Percentiles rank a stretch among this genome's conserved stretches.
Evolutionary conservation across 2,888 invertebrate species (phyloP).

Genomic region (Dinocampus coccinellae): DNA sequence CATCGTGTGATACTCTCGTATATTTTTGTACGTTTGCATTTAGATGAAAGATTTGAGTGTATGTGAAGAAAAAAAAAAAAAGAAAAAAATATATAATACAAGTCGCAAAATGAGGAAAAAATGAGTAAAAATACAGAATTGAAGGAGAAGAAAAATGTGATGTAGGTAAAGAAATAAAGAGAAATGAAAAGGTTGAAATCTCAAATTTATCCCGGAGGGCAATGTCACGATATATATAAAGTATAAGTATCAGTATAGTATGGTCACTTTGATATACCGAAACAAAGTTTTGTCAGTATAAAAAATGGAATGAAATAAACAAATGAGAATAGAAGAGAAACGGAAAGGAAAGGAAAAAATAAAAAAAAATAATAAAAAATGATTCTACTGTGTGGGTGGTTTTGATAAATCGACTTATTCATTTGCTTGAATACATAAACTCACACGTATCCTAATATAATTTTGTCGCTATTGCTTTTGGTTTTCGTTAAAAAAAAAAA

Average conservation of each 20-base stretch:
- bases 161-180: slow-evolving; percentile 5
- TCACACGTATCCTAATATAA: background rate
- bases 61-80: too few relatives aligned
- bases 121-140: background rate
- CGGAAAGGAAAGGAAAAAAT: background rate
- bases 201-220: slow-evolving; percentile 12
- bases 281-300: background rate
- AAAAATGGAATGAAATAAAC: too few relatives aligned
- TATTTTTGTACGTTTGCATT: slow-evolving; percentile 3
- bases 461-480: background rate
- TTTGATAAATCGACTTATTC: slow-evolving; percentile 11
- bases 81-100: too few relatives aligned
- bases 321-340: too few relatives aligned
- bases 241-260: too few relatives aligned
- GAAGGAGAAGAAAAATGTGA: background rate
- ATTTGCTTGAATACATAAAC: background rate
- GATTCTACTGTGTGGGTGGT: background rate
- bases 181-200: slow-evolving; percentile 2
- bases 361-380: background rate
- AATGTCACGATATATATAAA: background rate
- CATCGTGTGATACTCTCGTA: background rate
- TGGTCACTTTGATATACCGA: background rate
- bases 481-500: background rate
- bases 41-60: background rate
- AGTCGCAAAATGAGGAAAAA: background rate